phyloP scores from a whole-genome alignment of 2,113 vertebrate genomes.

The Microtus pennsylvanicus region DNA sequence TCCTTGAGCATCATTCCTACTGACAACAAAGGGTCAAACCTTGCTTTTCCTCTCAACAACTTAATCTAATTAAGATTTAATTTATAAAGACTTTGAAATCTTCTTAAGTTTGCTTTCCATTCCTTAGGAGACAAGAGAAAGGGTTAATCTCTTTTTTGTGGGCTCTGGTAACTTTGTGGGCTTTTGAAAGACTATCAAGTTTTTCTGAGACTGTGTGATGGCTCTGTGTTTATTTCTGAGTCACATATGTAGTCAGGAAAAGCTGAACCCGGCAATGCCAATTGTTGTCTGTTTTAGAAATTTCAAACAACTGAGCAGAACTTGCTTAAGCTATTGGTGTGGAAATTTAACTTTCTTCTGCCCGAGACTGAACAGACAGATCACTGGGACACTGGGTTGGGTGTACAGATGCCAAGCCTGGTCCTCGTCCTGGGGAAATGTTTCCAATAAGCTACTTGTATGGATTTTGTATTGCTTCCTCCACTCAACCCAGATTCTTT shows the following conservation, averaged over 20 bases:
- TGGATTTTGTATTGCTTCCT: not conserved
- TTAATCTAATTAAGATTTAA: not conserved
- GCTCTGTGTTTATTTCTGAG: not conserved
- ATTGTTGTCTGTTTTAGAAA: not conserved
- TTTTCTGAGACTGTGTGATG: not conserved
- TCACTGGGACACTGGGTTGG: not conserved
- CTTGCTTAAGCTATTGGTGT: not conserved
- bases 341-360: not conserved
- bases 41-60: not conserved
- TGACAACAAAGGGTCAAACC: not conserved
- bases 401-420: not conserved
- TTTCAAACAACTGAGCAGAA: not conserved
- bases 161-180: not conserved
- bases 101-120: slow-evolving; percentile 23
- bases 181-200: not conserved
- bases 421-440: not conserved
- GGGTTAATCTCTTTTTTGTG: not conserved
- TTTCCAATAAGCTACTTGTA: not conserved
- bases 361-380: not conserved
- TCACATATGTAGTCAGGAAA: not conserved
- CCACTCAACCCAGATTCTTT: not conserved
- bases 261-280: not conserved
- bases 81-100: slow-evolving; percentile 32
- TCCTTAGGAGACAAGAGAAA: slow-evolving; percentile 18
- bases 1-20: not conserved